A percentile compares a stretch with the other conserved stretches of the same genome.
Conservation (phyloP, 2,113 vertebrate species). For the Vulpes vulpes region DNA sequence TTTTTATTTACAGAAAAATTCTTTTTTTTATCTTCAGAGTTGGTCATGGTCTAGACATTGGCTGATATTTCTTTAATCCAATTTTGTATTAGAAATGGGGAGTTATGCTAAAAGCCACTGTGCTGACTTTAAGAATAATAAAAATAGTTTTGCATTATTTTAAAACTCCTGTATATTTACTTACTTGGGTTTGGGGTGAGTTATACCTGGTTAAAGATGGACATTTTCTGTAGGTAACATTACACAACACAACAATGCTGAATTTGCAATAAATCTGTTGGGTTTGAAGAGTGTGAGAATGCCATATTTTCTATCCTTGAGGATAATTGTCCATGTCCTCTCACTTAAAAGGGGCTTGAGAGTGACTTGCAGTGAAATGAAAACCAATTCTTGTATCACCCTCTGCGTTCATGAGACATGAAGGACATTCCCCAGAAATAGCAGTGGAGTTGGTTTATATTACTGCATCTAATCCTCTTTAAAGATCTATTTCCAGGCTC, state of each 20-base stretch:
- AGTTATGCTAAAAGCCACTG: slow-evolving; percentile 55
- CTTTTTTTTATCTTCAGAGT: slow-evolving; percentile 61
- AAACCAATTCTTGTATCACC: fast-evolving
- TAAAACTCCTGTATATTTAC: slow-evolving; percentile 47
- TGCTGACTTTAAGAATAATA: slow-evolving; percentile 74
- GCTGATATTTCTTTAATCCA: slow-evolving; percentile 71
- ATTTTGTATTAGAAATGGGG: slow-evolving; percentile 70
- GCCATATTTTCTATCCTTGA: neutral
- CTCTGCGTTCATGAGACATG: fast-evolving
- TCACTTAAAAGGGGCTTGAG: too few species aligned
- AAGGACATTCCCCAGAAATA: fast-evolving
- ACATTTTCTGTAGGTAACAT: neutral
- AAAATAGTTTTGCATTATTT: slow-evolving; percentile 67
- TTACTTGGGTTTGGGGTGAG: slow-evolving; percentile 40
- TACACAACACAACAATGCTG: fast-evolving
- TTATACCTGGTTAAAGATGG: neutral
- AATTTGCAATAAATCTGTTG: fast-evolving
- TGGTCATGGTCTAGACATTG: slow-evolving; percentile 68
- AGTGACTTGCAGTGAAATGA: neutral
- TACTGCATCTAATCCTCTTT: neutral
- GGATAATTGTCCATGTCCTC: neutral
- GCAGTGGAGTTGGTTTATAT: fast-evolving
- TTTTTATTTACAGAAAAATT: slow-evolving; percentile 62
- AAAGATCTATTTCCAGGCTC: neutral
- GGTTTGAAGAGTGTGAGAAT: neutral